These are phyloP conservation scores for Dryas iulia DNA, from an alignment of 1,140 invertebrate species.

Conservation along the genomic window DNA sequence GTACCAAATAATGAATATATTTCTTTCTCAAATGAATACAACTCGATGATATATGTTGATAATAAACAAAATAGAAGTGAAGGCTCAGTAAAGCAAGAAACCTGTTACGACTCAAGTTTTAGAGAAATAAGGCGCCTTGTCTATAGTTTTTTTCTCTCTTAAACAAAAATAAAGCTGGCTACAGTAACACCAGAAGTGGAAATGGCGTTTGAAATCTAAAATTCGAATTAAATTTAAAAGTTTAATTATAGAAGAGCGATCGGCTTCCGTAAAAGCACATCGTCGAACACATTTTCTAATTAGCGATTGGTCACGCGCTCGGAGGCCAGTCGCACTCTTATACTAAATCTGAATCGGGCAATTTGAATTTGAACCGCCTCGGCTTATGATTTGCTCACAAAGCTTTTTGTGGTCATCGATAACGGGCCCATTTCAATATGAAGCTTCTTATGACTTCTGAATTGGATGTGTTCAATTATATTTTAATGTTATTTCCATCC, in stretches of 20 bases:
- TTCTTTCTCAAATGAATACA: not conserved
- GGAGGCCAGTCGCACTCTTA: constrained; percentile 58
- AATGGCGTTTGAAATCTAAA: constrained; percentile 74
- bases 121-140: constrained; percentile 28
- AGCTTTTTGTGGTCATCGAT: constrained; percentile 46
- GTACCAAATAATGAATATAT: not conserved
- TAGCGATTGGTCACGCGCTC: constrained; percentile 78
- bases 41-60: not conserved
- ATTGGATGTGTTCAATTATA: constrained; percentile 42
- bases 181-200: constrained; percentile 76
- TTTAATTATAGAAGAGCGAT: constrained; percentile 74
- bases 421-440: constrained; percentile 45
- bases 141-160: constrained; percentile 14
- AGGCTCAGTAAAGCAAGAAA: constrained; percentile 25
- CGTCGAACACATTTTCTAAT: constrained; percentile 75
- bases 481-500: constrained; percentile 22
- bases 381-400: constrained; percentile 56
- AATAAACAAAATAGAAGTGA: constrained; percentile 16
- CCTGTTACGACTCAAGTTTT: constrained; percentile 24
- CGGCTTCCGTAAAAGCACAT: constrained; percentile 75
- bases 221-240: constrained; percentile 71
- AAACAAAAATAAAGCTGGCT: constrained; percentile 50
- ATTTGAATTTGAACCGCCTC: constrained; percentile 76
- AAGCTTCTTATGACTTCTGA: constrained; percentile 38
- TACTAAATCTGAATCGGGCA: constrained; percentile 71